Conservation (phyloP, 2,797 vertebrate genomes). For the Tapirus indicus region DNA sequence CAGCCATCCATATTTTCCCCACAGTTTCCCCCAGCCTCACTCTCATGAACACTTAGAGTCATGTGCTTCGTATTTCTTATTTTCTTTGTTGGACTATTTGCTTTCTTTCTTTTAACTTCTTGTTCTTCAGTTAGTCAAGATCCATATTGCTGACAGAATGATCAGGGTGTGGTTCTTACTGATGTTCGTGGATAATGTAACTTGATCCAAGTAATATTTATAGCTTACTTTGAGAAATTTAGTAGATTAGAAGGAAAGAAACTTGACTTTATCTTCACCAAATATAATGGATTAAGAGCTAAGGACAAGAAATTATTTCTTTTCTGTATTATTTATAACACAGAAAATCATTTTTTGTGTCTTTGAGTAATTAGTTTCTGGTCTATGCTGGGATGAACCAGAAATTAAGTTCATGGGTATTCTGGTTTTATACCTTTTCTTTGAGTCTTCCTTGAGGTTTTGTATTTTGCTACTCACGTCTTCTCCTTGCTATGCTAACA, state of each 20-base stretch:
- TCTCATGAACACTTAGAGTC: neutral
- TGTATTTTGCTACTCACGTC: neutral
- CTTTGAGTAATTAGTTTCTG: neutral
- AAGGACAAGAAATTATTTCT: neutral
- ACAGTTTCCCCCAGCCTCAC: too few relatives aligned
- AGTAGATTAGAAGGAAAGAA: conserved; percentile 27
- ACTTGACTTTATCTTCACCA: conserved; percentile 7
- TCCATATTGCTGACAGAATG: neutral
- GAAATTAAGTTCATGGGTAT: neutral
- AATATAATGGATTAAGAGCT: conserved; percentile 24
- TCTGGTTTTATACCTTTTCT: conserved; percentile 19
- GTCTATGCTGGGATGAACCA: neutral
- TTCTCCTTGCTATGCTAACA: neutral
- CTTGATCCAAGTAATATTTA: conserved; percentile 7
- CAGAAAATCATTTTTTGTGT: neutral
- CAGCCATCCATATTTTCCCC: neutral
- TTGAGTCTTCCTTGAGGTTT: neutral
- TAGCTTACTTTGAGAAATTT: conserved; percentile 2
- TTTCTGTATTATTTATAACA: conserved; percentile 1
- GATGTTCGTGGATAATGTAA: conserved; percentile 12
- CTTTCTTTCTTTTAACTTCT: conserved; percentile 8
- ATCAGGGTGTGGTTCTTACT: neutral
- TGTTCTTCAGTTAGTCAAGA: neutral
- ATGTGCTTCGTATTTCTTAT: neutral
- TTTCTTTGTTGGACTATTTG: neutral